These are phyloP conservation scores for Epizoanthus stellaris DNA, from an alignment of 92 coral and sea anemone genomes.

Conservation along the genomic window DNA sequence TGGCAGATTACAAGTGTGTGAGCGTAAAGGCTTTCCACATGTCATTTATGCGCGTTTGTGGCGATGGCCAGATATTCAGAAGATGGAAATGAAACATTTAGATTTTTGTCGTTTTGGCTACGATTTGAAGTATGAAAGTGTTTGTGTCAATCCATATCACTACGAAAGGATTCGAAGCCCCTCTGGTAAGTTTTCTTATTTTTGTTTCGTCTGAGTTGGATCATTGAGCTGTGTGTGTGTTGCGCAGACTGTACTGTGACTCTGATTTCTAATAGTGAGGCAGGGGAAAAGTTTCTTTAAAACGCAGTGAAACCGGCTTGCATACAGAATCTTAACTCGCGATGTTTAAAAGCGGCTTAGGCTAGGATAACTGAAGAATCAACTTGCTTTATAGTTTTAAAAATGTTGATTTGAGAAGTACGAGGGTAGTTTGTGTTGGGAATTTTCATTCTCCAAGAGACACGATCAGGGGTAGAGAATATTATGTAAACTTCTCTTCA, in stretches of 20 bases:
- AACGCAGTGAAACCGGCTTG: background rate
- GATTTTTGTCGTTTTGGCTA: constrained; percentile 99
- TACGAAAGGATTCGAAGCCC: constrained; percentile 98
- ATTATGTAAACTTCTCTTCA: constrained; percentile 41
- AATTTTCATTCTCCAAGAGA: constrained; percentile 27
- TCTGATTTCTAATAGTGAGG: background rate
- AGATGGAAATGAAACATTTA: constrained; percentile 99
- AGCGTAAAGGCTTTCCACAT: constrained; percentile 99
- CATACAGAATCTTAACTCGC: background rate
- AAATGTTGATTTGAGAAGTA: background rate
- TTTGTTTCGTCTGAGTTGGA: constrained; percentile 19
- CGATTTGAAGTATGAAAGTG: constrained; percentile 98
- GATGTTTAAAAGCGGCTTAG: background rate
- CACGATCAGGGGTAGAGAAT: constrained; percentile 35
- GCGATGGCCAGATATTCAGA: constrained; percentile 99
- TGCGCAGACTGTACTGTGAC: background rate
- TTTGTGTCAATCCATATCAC: constrained; percentile 98
- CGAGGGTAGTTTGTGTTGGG: background rate
- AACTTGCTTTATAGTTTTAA: background rate
- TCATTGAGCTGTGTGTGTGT: background rate
- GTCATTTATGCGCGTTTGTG: constrained; percentile 98
- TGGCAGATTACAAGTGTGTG: constrained; percentile 99
- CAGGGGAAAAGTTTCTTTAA: background rate
- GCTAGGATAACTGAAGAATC: too few species aligned
- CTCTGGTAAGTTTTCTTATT: constrained; percentile 72